phyloP scores from a whole-genome alignment of 2,113 vertebrate genomes.

The Leucosticte australis region DNA sequence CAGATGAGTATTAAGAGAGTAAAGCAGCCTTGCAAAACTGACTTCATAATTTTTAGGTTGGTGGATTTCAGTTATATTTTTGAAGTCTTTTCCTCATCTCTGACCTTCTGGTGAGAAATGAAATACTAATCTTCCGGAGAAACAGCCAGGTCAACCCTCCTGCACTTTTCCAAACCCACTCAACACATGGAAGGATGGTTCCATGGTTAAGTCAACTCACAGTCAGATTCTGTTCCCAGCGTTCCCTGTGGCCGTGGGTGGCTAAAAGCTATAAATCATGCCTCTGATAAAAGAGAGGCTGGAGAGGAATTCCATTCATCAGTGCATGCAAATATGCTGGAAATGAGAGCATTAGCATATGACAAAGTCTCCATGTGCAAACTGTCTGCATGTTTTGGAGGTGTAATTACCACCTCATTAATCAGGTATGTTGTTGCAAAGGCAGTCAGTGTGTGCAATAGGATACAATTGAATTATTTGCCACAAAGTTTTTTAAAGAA shows the following conservation, averaged over 20 bases:
- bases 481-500: background rate
- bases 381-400: background rate
- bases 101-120: background rate
- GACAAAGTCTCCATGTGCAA: background rate
- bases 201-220: background rate
- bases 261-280: background rate
- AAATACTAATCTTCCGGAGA: background rate
- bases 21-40: background rate
- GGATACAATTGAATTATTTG: background rate
- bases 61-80: background rate
- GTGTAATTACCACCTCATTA: background rate
- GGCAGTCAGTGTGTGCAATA: background rate
- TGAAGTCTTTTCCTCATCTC: background rate
- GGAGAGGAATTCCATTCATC: background rate
- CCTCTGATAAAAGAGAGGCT: background rate
- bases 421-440: background rate
- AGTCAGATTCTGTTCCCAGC: background rate
- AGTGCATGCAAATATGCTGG: fast-evolving
- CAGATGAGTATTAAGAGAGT: background rate
- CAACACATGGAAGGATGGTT: background rate
- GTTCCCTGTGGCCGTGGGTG: background rate
- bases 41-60: background rate
- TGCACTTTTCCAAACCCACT: background rate
- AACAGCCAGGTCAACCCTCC: background rate
- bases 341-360: background rate